phyloP scores from a whole-genome alignment of 2,888 invertebrate genomes.

The Neoaliturus tenellus region DNA sequence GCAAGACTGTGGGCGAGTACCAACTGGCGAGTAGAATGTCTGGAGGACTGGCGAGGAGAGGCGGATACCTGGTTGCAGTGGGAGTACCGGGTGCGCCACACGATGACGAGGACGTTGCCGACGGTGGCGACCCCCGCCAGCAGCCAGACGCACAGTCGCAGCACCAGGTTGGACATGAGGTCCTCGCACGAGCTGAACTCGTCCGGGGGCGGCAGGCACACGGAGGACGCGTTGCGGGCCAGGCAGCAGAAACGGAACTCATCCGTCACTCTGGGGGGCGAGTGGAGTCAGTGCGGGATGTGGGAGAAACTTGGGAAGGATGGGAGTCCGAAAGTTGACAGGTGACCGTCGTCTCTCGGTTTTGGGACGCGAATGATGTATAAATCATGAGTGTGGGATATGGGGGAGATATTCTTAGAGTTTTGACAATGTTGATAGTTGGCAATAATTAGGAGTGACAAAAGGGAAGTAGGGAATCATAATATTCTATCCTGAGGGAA shows the following conservation, averaged over 20 bases:
- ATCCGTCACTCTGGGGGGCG: conserved; percentile 67
- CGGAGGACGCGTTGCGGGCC: conserved; percentile 61
- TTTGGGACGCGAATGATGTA: no score
- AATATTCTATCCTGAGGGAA: no score
- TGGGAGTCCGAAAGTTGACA: no score
- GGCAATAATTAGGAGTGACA: no score
- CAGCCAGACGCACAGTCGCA: conserved; percentile 71
- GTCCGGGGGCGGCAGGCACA: conserved; percentile 70
- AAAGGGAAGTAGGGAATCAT: no score
- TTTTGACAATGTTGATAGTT: no score
- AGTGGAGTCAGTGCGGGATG: not conserved
- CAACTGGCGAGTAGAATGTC: conserved; percentile 20
- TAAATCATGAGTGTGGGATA: no score
- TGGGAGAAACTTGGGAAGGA: no score
- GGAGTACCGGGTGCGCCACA: conserved; percentile 71
- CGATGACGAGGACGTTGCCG: conserved; percentile 71
- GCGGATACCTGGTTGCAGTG: conserved; percentile 71
- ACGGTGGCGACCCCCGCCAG: conserved; percentile 70
- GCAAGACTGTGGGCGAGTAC: not conserved
- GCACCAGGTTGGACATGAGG: conserved; percentile 71
- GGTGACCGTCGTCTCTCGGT: no score
- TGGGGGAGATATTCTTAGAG: no score
- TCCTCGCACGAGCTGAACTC: conserved; percentile 72
- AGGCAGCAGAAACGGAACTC: conserved; percentile 70
- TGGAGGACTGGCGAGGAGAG: not conserved